A percentile compares a stretch with the other conserved stretches of the same genome.
Evolutionary conservation across 2,797 vertebrate genomes (phyloP).

Genomic region (Hoplostethus mediterraneus): DNA sequence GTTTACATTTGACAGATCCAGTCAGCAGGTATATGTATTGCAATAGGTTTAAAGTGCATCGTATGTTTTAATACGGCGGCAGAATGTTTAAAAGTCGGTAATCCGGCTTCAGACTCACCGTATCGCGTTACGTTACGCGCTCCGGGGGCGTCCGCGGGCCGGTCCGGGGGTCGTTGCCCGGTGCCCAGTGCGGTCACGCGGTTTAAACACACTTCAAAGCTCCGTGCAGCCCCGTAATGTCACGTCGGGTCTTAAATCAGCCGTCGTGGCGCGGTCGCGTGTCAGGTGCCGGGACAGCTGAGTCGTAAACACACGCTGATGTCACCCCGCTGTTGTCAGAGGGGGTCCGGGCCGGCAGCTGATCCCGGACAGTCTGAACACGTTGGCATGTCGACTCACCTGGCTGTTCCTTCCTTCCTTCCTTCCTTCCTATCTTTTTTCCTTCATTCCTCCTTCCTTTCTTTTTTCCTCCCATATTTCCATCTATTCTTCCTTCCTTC

Average conservation of each 20-base stretch:
- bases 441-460: not conserved
- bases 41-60: conserved; percentile 50
- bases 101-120: conserved; percentile 40
- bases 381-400: not conserved
- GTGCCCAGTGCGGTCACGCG: conserved; percentile 26
- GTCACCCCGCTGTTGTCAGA: conserved; percentile 42
- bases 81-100: conserved; percentile 56
- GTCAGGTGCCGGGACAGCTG: conserved; percentile 40
- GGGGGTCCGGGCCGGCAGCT: not conserved
- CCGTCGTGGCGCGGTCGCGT: not conserved
- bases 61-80: conserved; percentile 47
- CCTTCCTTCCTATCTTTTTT: not conserved
- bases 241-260: conserved; percentile 55
- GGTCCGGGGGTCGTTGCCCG: not conserved
- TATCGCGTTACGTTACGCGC: conserved; percentile 48
- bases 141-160: not conserved
- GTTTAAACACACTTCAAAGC: conserved; percentile 43
- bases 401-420: not conserved
- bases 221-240: conserved; percentile 19
- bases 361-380: not conserved
- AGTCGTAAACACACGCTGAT: conserved; percentile 52
- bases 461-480: no score
- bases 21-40: conserved; percentile 56
- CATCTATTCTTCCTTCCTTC: not conserved
- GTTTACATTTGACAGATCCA: conserved; percentile 63